Evolutionary conservation across 2,888 invertebrate genomes (phyloP).

Genomic region (Dolomedes plantarius): DNA sequence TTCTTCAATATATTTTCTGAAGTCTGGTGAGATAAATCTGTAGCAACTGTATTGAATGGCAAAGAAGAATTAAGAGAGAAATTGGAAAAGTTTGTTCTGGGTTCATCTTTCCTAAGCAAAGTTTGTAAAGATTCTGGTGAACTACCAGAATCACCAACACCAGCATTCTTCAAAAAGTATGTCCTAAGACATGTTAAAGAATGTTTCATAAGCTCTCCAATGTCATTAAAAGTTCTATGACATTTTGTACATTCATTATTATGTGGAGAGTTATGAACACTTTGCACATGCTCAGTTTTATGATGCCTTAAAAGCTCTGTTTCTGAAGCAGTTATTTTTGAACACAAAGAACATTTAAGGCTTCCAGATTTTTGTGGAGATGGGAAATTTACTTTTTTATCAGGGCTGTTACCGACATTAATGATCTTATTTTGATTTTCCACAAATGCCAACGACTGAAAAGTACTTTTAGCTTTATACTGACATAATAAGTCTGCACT

Average conservation of each 20-base stretch:
- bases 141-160: neutral
- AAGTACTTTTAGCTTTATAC: neutral
- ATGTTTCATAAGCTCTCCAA: conserved; percentile 42
- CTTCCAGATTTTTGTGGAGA: neutral
- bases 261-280: neutral
- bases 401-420: neutral
- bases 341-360: conserved; percentile 10
- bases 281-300: conserved; percentile 16
- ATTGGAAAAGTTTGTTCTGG: neutral
- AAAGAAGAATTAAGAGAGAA: neutral
- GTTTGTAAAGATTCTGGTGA: conserved; percentile 35
- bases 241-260: conserved; percentile 30
- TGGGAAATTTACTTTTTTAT: neutral
- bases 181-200: conserved; percentile 32
- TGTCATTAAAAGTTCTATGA: conserved; percentile 25
- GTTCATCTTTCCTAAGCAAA: conserved; percentile 24
- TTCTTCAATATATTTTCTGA: neutral
- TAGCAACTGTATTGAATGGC: neutral
- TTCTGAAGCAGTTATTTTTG: neutral
- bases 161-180: conserved; percentile 6
- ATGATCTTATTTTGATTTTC: neutral
- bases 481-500: neutral
- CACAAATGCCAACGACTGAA: neutral
- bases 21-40: neutral
- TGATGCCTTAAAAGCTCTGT: conserved; percentile 16